These are phyloP conservation scores for Lissonota sp. DNA, from an alignment of 2,888 invertebrate genomes.

Conservation along the genomic window DNA sequence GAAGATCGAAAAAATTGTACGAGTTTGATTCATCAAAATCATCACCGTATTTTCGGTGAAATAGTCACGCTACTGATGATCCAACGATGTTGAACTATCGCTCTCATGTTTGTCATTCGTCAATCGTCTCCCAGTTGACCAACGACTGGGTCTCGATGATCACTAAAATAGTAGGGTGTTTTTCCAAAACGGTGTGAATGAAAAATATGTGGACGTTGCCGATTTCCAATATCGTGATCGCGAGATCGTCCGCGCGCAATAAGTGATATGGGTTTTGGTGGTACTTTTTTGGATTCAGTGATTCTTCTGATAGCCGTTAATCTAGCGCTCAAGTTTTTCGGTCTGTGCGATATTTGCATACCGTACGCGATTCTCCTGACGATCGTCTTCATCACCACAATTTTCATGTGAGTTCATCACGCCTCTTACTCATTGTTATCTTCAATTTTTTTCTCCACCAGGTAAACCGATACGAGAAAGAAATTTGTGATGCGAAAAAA, in stretches of 20 bases:
- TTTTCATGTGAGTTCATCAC: constrained; percentile 74
- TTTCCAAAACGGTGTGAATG: background rate
- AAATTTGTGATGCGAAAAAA: constrained; percentile 44
- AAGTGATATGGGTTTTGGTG: constrained; percentile 77
- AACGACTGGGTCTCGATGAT: constrained; percentile 19
- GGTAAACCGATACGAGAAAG: constrained; percentile 45
- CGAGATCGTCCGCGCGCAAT: constrained; percentile 18
- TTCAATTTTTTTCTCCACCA: constrained; percentile 27
- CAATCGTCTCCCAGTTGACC: constrained; percentile 9
- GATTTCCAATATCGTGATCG: constrained; percentile 37
- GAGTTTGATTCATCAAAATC: no score
- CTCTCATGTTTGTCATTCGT: constrained; percentile 9
- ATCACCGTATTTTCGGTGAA: no score
- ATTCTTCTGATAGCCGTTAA: constrained; percentile 73
- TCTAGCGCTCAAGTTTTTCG: constrained; percentile 71
- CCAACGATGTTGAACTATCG: constrained; percentile 23
- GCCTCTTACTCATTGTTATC: constrained; percentile 5
- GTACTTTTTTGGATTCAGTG: constrained; percentile 72
- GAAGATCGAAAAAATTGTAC: no score
- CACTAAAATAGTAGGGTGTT: constrained; percentile 5
- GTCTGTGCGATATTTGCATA: constrained; percentile 75
- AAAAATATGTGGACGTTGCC: constrained; percentile 47
- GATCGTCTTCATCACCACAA: constrained; percentile 72
- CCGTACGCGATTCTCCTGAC: constrained; percentile 78
- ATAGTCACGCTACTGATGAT: constrained; percentile 31